A percentile compares a stretch with the other conserved stretches of the same genome.
Evolutionary conservation across 2,797 vertebrate species (phyloP).

Genomic region (Molossus molossus): DNA sequence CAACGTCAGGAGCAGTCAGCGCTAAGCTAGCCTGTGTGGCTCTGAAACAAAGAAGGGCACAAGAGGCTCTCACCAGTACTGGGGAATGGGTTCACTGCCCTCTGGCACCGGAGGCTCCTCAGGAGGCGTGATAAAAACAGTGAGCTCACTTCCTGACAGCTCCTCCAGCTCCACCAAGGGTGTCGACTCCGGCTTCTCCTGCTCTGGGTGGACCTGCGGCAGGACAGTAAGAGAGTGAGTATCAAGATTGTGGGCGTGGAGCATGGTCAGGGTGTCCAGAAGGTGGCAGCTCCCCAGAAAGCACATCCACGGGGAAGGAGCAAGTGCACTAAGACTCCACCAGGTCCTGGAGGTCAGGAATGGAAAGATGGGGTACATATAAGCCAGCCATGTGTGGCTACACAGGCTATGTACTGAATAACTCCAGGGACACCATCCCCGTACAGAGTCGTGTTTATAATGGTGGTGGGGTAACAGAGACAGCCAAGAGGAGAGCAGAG

Average conservation of each 20-base stretch:
- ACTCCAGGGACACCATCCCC: not conserved
- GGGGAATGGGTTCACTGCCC: conserved; percentile 91
- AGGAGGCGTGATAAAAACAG: conserved; percentile 97
- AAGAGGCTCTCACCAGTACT: conserved; percentile 91
- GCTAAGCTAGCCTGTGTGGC: rapidly evolving
- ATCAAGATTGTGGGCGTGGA: too few relatives aligned
- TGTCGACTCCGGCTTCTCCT: conserved; percentile 94
- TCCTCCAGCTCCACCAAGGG: conserved; percentile 95
- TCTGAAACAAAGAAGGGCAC: not conserved
- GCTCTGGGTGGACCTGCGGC: conserved; percentile 92
- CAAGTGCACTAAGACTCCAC: too few relatives aligned
- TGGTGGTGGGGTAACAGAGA: not conserved
- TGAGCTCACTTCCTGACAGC: conserved; percentile 95
- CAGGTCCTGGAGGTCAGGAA: not conserved
- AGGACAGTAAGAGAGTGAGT: not conserved
- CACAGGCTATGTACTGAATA: rapidly evolving
- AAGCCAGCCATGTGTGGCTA: not conserved
- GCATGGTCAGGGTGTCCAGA: not conserved
- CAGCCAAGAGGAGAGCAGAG: not conserved
- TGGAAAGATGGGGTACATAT: rapidly evolving
- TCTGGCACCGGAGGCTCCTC: conserved; percentile 93
- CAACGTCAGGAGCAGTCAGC: too few relatives aligned
- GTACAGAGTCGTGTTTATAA: not conserved
- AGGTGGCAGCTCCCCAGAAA: not conserved
- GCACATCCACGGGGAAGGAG: not conserved